Conservation (phyloP, 2,888 invertebrate species). For the Drosophila acutilabella region DNA sequence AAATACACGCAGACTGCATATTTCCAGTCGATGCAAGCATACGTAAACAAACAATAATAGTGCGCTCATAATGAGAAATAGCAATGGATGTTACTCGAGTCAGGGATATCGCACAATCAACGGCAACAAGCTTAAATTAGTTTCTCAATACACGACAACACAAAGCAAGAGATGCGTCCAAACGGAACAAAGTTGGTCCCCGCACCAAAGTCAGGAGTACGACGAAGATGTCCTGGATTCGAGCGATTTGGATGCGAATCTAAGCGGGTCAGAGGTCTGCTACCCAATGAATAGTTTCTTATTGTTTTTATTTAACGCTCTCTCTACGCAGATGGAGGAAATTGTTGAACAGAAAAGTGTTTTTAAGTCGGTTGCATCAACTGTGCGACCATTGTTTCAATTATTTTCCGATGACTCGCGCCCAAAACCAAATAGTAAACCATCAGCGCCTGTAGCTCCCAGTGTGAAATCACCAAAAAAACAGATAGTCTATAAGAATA, state of each 20-base stretch:
- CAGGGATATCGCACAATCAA: conserved; percentile 7
- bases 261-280: conserved; percentile 23
- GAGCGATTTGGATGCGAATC: conserved; percentile 12
- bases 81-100: neutral
- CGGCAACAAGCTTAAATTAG: conserved; percentile 2
- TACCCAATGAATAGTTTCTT: neutral
- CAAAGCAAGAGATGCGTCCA: neutral
- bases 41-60: conserved; percentile 16
- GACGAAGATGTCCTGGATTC: conserved; percentile 4
- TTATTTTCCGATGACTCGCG: conserved; percentile 21
- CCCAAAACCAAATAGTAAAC: neutral
- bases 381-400: conserved; percentile 37
- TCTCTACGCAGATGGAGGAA: conserved; percentile 6
- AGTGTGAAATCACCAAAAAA: neutral
- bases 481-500: conserved; percentile 25
- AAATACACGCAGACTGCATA: neutral
- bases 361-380: conserved; percentile 16
- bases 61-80: conserved; percentile 20
- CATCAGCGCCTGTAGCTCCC: neutral
- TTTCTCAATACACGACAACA: neutral
- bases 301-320: neutral
- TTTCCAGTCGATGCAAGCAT: conserved; percentile 3
- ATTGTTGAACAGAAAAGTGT: conserved; percentile 1
- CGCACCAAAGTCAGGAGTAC: neutral
- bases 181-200: neutral